Percentiles rank a stretch among this genome's conserved stretches.
These are phyloP conservation scores for Calypte anna DNA, from an alignment of 2,113 vertebrate species.

Conservation along the genomic window DNA sequence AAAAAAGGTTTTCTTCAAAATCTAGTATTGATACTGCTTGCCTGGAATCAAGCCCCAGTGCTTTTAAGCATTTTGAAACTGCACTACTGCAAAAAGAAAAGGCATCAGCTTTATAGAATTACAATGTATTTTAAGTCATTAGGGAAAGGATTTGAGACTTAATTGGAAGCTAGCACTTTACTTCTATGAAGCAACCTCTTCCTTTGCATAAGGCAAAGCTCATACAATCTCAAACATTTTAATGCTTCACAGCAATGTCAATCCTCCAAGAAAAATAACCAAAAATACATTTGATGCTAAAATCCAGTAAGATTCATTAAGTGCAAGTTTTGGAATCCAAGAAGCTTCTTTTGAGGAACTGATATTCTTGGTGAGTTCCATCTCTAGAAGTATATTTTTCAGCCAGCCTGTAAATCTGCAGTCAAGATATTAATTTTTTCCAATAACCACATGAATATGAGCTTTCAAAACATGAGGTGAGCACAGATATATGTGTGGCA, in stretches of 20 bases:
- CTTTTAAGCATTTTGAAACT: background rate
- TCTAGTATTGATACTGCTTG: background rate
- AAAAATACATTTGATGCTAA: background rate
- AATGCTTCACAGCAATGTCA: background rate
- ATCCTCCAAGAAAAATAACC: slow-evolving; percentile 29
- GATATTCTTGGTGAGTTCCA: background rate
- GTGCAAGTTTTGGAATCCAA: slow-evolving; percentile 17
- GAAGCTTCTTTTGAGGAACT: background rate
- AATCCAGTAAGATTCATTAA: slow-evolving; percentile 12
- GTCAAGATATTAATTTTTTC: background rate
- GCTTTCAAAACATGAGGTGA: background rate
- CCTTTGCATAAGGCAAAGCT: background rate
- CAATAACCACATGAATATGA: background rate
- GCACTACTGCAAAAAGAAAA: background rate
- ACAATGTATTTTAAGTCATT: background rate
- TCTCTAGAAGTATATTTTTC: background rate
- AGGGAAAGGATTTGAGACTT: background rate
- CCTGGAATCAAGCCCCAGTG: background rate
- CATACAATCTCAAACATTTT: background rate
- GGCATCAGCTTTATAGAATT: background rate
- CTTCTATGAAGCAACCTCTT: background rate
- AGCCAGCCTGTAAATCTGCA: background rate
- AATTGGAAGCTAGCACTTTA: background rate
- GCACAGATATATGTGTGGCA: background rate
- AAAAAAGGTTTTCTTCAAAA: background rate